Conservation (phyloP, 1,140 invertebrate genomes). For the Anadara kagoshimensis region DNA sequence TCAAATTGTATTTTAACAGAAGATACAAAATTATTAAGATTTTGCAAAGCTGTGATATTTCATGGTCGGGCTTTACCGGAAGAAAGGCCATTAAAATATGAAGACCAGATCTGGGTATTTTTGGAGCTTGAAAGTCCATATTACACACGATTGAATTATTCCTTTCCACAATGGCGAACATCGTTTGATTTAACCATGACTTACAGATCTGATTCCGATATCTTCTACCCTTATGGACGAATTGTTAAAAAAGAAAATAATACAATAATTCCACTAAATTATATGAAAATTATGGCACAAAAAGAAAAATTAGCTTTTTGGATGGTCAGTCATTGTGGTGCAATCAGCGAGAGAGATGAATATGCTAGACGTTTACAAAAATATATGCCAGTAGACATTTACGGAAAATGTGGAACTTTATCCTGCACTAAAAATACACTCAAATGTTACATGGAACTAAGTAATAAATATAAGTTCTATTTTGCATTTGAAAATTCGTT, state of each 20-base stretch:
- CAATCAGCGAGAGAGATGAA: conserved; percentile 78
- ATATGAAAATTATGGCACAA: conserved; percentile 47
- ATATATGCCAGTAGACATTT: conserved; percentile 91
- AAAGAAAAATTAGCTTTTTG: conserved; percentile 83
- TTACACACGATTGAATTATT: conserved; percentile 11
- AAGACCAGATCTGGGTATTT: conserved; percentile 28
- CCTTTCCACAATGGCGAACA: background rate
- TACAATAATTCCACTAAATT: conserved; percentile 18
- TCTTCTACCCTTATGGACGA: conserved; percentile 37
- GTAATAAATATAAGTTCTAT: conserved; percentile 60
- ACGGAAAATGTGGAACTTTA: conserved; percentile 86
- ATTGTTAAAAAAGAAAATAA: background rate
- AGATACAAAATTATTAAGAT: no score
- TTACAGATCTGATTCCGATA: conserved; percentile 79
- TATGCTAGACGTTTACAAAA: conserved; percentile 42
- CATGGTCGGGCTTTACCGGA: background rate
- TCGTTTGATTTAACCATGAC: conserved; percentile 84
- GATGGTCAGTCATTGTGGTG: conserved; percentile 97
- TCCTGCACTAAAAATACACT: conserved; percentile 64
- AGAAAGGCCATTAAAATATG: conserved; percentile 3
- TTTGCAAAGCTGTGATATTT: conserved; percentile 1
- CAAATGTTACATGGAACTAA: conserved; percentile 26
- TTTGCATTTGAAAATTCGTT: conserved; percentile 86
- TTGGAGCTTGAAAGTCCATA: conserved; percentile 16
- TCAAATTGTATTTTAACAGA: no score